A percentile compares a stretch with the other conserved stretches of the same genome.
Conservation (phyloP, 2,113 vertebrate genomes). For the Stegostoma tigrinum region DNA sequence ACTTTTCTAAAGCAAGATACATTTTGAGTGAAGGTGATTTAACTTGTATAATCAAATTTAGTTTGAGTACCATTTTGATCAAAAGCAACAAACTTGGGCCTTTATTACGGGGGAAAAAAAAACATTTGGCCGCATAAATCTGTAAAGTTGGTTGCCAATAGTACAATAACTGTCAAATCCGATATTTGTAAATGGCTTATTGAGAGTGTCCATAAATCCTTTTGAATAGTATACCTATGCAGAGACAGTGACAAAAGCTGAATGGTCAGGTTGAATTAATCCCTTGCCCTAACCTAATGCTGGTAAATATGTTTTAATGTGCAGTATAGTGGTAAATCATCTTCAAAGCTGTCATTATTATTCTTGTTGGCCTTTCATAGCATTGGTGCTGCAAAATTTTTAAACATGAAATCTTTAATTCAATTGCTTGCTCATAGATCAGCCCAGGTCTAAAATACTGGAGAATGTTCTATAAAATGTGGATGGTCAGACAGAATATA, state of each 20-base stretch:
- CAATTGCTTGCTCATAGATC: background rate
- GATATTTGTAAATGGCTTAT: background rate
- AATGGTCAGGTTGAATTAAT: background rate
- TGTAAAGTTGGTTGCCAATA: background rate
- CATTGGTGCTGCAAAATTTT: background rate
- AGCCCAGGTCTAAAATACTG: background rate
- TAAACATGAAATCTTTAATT: background rate
- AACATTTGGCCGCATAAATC: background rate
- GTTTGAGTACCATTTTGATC: background rate
- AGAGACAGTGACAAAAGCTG: background rate
- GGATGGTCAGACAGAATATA: background rate
- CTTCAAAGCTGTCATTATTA: background rate
- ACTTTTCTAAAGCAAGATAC: background rate
- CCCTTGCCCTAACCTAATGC: background rate
- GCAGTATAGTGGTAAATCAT: background rate
- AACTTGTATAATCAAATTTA: background rate
- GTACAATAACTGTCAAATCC: background rate
- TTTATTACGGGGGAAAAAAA: background rate
- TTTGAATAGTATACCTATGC: background rate
- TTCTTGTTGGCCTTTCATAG: background rate
- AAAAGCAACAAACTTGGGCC: background rate
- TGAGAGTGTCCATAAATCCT: background rate
- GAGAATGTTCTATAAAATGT: background rate
- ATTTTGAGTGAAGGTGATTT: background rate
- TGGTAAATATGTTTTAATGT: background rate